Percentiles rank a stretch among this genome's conserved stretches.
Evolutionary conservation across 1,140 invertebrate genomes (phyloP).

Genomic region (Papilio polyxenes): DNA sequence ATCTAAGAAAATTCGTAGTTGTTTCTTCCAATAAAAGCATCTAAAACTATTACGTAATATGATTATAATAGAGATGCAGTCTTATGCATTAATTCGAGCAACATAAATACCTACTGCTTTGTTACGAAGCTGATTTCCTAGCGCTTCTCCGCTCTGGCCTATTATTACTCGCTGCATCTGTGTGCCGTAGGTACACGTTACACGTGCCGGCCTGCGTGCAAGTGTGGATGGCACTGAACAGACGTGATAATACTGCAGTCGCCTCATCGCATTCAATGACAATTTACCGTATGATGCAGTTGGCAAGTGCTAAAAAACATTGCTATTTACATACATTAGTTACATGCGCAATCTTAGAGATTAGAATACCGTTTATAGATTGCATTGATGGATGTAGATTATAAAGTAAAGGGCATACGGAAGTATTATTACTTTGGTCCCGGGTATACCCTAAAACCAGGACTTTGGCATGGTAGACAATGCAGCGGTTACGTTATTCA

Average conservation of each 20-base stretch:
- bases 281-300: conserved; percentile 51
- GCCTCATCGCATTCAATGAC: conserved; percentile 48
- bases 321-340: conserved; percentile 26
- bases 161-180: conserved; percentile 46
- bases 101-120: conserved; percentile 36
- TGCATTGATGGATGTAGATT: neutral
- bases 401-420: neutral
- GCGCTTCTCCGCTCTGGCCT: conserved; percentile 28
- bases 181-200: conserved; percentile 63
- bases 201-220: conserved; percentile 58
- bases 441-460: neutral
- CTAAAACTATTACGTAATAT: neutral
- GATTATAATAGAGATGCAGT: conserved; percentile 27
- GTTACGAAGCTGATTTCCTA: conserved; percentile 36
- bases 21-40: neutral
- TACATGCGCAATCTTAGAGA: neutral
- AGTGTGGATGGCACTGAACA: conserved; percentile 51
- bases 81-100: conserved; percentile 31
- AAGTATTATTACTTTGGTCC: neutral
- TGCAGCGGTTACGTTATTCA: neutral
- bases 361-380: neutral
- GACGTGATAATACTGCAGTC: conserved; percentile 40
- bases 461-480: neutral
- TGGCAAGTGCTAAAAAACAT: conserved; percentile 51
- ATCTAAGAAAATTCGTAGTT: neutral